phyloP scores from a whole-genome alignment of 2,888 invertebrate genomes.

The Caenorhabditis imperialis region DNA sequence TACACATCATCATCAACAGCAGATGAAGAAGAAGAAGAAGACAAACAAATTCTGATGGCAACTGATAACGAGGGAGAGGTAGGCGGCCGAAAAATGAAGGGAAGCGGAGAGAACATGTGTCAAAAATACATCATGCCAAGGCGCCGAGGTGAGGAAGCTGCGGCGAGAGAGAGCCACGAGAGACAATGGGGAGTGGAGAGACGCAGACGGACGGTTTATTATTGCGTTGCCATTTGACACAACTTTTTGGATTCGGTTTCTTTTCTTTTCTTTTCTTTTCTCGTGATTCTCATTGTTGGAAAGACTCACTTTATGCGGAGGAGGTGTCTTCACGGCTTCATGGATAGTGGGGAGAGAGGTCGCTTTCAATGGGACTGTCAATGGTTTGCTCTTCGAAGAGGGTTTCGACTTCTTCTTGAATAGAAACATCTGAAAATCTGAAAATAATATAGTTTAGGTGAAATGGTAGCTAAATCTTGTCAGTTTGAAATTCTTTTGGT shows the following conservation, averaged over 20 bases:
- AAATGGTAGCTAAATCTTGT: too few relatives aligned
- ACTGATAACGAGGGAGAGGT: slow-evolving; percentile 19
- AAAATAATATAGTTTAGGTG: slow-evolving; percentile 5
- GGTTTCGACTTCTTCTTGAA: slow-evolving; percentile 40
- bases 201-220: slow-evolving; percentile 3
- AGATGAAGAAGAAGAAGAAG: too few relatives aligned
- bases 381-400: not conserved
- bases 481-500: too few relatives aligned
- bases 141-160: slow-evolving; percentile 8
- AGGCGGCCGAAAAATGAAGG: slow-evolving; percentile 22
- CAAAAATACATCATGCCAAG: slow-evolving; percentile 43
- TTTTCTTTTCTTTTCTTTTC: too few relatives aligned
- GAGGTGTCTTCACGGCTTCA: too few relatives aligned
- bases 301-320: too few relatives aligned
- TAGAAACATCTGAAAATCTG: slow-evolving; percentile 47
- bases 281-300: too few relatives aligned
- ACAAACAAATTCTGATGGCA: too few relatives aligned
- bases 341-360: slow-evolving; percentile 37
- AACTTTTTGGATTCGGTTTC: too few relatives aligned
- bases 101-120: slow-evolving; percentile 30
- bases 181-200: slow-evolving; percentile 14
- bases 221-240: too few relatives aligned
- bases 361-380: slow-evolving; percentile 27
- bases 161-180: too few relatives aligned
- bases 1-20: too few relatives aligned